Evolutionary conservation across 2,888 invertebrate species (phyloP).

Genomic region (Drosophila atripex): DNA sequence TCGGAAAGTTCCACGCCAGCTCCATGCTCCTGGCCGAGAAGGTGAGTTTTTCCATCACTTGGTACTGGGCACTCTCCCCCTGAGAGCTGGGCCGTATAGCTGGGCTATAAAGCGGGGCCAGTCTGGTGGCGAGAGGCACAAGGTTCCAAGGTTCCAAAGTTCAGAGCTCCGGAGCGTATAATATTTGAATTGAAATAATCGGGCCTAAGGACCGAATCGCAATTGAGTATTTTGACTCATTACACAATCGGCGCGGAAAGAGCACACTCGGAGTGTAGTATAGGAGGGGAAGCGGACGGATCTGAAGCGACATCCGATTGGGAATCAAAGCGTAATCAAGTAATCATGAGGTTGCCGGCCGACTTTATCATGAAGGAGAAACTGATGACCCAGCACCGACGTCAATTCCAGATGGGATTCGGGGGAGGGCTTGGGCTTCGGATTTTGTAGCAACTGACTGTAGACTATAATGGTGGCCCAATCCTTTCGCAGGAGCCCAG

Average conservation of each 20-base stretch:
- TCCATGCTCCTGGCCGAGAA: conserved; percentile 85
- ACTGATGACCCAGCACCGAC: conserved; percentile 6
- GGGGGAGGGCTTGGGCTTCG: no score
- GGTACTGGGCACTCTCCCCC: not conserved
- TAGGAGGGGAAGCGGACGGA: not conserved
- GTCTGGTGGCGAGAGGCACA: conserved; percentile 2
- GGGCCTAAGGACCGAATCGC: not conserved
- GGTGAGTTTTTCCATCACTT: conserved; percentile 77
- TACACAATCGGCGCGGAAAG: no score
- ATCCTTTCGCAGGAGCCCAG: conserved; percentile 68
- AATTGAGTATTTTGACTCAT: not conserved
- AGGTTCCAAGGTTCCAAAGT: not conserved
- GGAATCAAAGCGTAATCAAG: not conserved
- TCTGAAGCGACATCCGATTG: not conserved
- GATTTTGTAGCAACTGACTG: not conserved
- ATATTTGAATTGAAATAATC: not conserved
- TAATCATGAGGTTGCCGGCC: not conserved
- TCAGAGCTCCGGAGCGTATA: not conserved
- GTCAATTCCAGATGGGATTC: conserved; percentile 1
- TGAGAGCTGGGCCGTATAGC: not conserved
- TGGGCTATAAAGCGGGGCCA: not conserved
- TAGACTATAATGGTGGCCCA: not conserved
- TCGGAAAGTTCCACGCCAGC: conserved; percentile 86
- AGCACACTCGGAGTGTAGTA: not conserved
- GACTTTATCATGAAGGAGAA: conserved; percentile 2